phyloP scores from a whole-genome alignment of 2,113 vertebrate genomes.

The Proterorhinus semilunaris region DNA sequence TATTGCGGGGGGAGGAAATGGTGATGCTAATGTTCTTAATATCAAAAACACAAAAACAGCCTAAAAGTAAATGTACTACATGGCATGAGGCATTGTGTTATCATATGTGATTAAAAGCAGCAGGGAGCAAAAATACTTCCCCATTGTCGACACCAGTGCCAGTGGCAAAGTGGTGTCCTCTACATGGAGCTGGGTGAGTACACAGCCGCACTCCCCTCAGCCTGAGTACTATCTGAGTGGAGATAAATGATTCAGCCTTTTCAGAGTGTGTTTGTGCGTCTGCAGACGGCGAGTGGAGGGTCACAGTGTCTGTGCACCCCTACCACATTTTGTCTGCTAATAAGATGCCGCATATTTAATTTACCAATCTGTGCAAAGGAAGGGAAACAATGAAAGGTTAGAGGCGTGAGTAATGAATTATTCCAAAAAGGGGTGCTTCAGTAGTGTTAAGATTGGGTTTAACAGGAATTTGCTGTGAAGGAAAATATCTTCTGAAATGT shows the following conservation, averaged over 20 bases:
- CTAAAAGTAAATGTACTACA: neutral
- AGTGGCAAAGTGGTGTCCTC: conserved; percentile 49
- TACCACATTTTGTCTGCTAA: neutral
- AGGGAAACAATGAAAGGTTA: neutral
- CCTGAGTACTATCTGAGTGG: conserved; percentile 18
- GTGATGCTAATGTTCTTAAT: neutral
- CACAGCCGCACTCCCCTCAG: conserved; percentile 24
- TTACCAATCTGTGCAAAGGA: neutral
- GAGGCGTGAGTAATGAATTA: neutral
- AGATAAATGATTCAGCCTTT: conserved; percentile 53
- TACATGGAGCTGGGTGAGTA: conserved; percentile 19
- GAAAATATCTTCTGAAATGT: neutral
- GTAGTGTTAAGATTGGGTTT: neutral
- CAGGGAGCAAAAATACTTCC: conserved; percentile 9
- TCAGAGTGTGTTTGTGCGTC: conserved; percentile 10
- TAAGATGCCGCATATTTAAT: neutral
- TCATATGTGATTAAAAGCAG: conserved; percentile 28
- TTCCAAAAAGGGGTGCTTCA: neutral
- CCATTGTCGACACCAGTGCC: conserved; percentile 27
- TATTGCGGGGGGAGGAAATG: neutral
- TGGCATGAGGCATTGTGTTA: conserved; percentile 15
- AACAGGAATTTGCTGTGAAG: neutral
- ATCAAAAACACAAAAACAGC: neutral
- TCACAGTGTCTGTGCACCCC: neutral
- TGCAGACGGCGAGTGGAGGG: neutral